These are phyloP conservation scores for Antigone vipio DNA, from an alignment of 2,113 vertebrate genomes.

Conservation along the genomic window DNA sequence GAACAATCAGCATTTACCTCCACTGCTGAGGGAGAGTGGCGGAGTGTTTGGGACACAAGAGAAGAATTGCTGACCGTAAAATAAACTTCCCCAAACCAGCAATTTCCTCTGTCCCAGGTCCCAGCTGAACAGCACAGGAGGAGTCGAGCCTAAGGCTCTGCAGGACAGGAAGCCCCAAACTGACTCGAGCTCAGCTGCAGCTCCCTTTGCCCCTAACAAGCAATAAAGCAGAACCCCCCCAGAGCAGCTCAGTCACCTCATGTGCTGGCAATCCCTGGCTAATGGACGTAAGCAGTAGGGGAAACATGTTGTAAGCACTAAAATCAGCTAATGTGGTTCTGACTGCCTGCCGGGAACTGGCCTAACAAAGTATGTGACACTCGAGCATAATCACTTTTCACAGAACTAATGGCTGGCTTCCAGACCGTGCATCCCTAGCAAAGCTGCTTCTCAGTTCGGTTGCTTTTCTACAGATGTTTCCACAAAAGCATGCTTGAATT, in stretches of 20 bases:
- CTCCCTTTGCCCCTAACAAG: neutral
- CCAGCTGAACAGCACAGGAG: neutral
- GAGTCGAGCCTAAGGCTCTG: accelerated
- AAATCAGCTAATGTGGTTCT: neutral
- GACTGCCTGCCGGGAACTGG: neutral
- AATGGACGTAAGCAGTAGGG: neutral
- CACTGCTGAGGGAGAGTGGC: neutral
- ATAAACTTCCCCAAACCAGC: neutral
- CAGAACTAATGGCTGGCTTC: neutral
- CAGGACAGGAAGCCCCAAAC: neutral
- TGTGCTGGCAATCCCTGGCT: neutral
- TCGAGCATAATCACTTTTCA: neutral
- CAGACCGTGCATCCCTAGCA: accelerated
- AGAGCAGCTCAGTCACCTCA: neutral
- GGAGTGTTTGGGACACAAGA: neutral
- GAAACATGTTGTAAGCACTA: neutral
- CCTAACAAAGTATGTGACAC: neutral
- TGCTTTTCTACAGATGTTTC: neutral
- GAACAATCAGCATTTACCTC: neutral
- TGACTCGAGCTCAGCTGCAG: neutral
- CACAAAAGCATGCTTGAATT: neutral
- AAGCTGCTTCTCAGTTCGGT: neutral
- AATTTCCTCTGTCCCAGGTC: neutral
- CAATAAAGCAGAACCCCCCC: neutral
- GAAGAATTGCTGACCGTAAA: neutral